Percentiles rank a stretch among this genome's conserved stretches.
Conservation (phyloP, 2,888 invertebrate species). For the Melieria omissa region DNA sequence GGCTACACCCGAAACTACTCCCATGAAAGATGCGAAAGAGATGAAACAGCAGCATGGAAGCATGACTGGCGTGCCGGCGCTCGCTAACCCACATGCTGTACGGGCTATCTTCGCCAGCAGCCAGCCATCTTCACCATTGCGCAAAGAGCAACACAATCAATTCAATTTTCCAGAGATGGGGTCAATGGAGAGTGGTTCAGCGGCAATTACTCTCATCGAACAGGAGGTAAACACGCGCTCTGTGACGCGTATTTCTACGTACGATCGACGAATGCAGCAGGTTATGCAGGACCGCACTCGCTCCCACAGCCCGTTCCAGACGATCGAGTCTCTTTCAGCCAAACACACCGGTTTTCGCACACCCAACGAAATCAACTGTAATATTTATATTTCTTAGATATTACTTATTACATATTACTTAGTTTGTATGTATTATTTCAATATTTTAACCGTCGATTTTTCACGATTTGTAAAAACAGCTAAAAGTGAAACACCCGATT, state of each 20-base stretch:
- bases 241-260: slow-evolving; percentile 47
- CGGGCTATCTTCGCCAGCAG: slow-evolving; percentile 72
- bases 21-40: slow-evolving; percentile 73
- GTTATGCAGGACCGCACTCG: slow-evolving; percentile 54
- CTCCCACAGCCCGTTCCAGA: slow-evolving; percentile 49
- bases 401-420: not conserved
- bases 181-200: slow-evolving; percentile 34
- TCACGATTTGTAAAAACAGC: slow-evolving; percentile 5
- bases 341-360: slow-evolving; percentile 42
- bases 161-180: slow-evolving; percentile 67
- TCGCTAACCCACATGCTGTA: slow-evolving; percentile 74
- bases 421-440: not conserved
- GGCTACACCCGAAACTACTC: slow-evolving; percentile 90
- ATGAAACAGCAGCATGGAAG: slow-evolving; percentile 51
- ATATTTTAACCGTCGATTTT: not conserved
- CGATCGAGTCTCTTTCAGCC: slow-evolving; percentile 42
- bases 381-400: not conserved
- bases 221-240: slow-evolving; percentile 43
- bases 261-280: slow-evolving; percentile 55
- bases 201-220: slow-evolving; percentile 43
- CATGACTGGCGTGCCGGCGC: slow-evolving; percentile 52
- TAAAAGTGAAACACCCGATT: slow-evolving; percentile 30
- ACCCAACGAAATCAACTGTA: slow-evolving; percentile 35
- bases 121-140: slow-evolving; percentile 78
- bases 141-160: slow-evolving; percentile 72